phyloP scores from a whole-genome alignment of 2,888 invertebrate species.

The Hololepta plana region DNA sequence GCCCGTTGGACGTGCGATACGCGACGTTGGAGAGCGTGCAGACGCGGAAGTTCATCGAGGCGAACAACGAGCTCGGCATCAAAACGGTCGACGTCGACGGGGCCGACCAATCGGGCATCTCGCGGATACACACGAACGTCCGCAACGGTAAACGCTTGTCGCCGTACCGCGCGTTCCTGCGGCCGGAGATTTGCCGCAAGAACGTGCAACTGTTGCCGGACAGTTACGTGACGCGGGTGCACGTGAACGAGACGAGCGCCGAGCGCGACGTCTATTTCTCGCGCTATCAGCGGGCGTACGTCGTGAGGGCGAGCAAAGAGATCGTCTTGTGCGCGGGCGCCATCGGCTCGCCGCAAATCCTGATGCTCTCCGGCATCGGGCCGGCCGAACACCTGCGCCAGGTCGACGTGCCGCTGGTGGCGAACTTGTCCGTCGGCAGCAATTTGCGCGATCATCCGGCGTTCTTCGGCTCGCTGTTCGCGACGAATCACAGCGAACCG shows the following conservation, averaged over 20 bases:
- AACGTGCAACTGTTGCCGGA: slow-evolving; percentile 39
- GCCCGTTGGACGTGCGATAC: slow-evolving; percentile 21
- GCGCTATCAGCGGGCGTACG: slow-evolving; percentile 24
- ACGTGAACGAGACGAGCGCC: slow-evolving; percentile 31
- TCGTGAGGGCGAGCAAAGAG: slow-evolving; percentile 40
- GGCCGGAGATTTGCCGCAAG: slow-evolving; percentile 28
- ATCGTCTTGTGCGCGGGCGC: slow-evolving; percentile 61
- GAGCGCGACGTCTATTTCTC: slow-evolving; percentile 38
- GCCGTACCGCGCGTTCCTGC: slow-evolving; percentile 40
- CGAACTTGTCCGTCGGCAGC: slow-evolving; percentile 13
- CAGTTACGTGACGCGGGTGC: slow-evolving; percentile 33
- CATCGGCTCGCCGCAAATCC: slow-evolving; percentile 33
- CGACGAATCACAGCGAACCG: slow-evolving; percentile 9
- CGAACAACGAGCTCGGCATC: slow-evolving; percentile 35
- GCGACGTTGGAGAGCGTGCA: slow-evolving; percentile 18
- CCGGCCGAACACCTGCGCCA: slow-evolving; percentile 12
- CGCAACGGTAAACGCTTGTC: slow-evolving; percentile 38
- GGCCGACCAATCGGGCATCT: slow-evolving; percentile 38
- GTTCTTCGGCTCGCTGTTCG: slow-evolving; percentile 11
- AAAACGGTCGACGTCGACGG: slow-evolving; percentile 45
- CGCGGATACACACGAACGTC: slow-evolving; percentile 40
- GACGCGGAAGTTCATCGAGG: slow-evolving; percentile 37
- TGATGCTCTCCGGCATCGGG: slow-evolving; percentile 18
- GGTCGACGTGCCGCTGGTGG: slow-evolving; percentile 12
- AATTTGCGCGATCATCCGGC: slow-evolving; percentile 15